Conservation (phyloP, 2,113 vertebrate genomes). For the Polyodon spathula region DNA sequence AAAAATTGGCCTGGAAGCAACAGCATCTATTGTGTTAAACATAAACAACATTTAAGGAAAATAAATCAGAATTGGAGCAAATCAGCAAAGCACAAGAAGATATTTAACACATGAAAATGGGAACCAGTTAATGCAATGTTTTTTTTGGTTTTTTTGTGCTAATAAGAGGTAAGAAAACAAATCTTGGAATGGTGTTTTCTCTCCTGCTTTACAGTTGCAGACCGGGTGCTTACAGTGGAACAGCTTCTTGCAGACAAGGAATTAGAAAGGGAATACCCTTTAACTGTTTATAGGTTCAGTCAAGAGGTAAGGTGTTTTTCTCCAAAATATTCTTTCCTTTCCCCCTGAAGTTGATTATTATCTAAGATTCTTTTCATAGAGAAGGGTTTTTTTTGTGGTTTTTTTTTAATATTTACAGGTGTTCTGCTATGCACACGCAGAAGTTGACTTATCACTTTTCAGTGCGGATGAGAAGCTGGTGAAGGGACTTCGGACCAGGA, state of each 20-base stretch:
- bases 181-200: background rate
- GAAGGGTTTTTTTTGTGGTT: background rate
- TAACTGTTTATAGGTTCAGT: slow-evolving; percentile 38
- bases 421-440: slow-evolving; percentile 24
- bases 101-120: too few species aligned
- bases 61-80: too few species aligned
- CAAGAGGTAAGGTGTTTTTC: slow-evolving; percentile 27
- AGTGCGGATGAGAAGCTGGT: slow-evolving; percentile 5
- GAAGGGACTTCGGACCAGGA: slow-evolving; percentile 16
- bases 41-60: too few species aligned
- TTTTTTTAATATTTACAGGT: slow-evolving; percentile 22
- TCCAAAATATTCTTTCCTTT: background rate
- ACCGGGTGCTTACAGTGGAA: slow-evolving; percentile 18
- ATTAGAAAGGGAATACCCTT: slow-evolving; percentile 22
- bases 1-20: too few species aligned
- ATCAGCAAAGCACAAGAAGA: too few species aligned
- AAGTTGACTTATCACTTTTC: slow-evolving; percentile 27
- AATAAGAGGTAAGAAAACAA: background rate
- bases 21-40: too few species aligned
- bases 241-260: slow-evolving; percentile 28
- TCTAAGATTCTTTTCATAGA: background rate
- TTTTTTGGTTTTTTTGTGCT: too few species aligned
- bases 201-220: slow-evolving; percentile 31
- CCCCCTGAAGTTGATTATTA: background rate
- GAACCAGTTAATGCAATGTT: too few species aligned